These are phyloP conservation scores for Lasioglossum lativentre DNA, from an alignment of 2,888 invertebrate genomes.

Conservation along the genomic window DNA sequence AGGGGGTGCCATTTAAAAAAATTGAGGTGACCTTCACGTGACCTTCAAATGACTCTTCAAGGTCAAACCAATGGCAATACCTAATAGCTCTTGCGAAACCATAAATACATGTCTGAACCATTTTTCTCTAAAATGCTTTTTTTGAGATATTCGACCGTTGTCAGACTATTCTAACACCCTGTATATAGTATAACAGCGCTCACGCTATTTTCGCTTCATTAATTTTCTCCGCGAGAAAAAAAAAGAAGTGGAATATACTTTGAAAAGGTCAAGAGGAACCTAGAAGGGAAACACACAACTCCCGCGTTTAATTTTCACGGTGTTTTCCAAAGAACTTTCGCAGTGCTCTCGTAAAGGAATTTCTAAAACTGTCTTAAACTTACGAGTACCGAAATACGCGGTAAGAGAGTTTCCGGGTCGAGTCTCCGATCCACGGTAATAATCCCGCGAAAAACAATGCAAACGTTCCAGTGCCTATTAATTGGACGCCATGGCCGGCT, in stretches of 20 bases:
- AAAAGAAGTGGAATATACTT: neutral
- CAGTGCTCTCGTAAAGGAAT: conserved; percentile 24
- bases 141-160: no score
- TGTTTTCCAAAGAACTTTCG: conserved; percentile 31
- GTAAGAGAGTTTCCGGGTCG: conserved; percentile 18
- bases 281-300: conserved; percentile 1
- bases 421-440: conserved; percentile 3
- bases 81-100: no score
- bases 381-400: conserved; percentile 5
- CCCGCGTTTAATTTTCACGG: conserved; percentile 38
- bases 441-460: conserved; percentile 19
- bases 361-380: conserved; percentile 28
- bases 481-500: conserved; percentile 21
- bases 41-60: no score
- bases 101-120: no score
- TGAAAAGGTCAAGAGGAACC: neutral
- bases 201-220: neutral
- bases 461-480: conserved; percentile 37
- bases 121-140: no score
- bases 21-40: no score
- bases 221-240: neutral
- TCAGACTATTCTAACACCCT: no score
- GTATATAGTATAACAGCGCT: no score
- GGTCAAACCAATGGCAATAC: no score
- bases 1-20: no score